These are phyloP conservation scores for Tillus elongatus DNA, from an alignment of 2,888 invertebrate genomes.

Conservation along the genomic window DNA sequence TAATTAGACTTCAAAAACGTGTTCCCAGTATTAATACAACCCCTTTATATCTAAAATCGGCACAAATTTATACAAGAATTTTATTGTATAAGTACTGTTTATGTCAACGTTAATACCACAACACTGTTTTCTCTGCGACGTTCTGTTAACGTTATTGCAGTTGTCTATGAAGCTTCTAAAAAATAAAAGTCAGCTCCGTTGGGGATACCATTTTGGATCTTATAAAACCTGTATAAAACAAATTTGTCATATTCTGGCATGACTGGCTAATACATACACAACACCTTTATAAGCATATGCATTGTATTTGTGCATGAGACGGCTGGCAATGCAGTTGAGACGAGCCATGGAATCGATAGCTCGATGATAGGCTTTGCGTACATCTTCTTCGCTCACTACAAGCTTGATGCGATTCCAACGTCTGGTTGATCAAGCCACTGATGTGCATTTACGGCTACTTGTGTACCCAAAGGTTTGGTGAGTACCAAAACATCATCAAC, in stretches of 20 bases:
- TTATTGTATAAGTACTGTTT: no score
- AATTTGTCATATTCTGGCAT: no score
- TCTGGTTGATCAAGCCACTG: constrained; percentile 74
- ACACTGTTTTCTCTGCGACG: constrained; percentile 71
- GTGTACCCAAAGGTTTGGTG: constrained; percentile 80
- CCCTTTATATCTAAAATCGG: no score
- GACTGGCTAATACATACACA: no score
- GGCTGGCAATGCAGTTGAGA: constrained; percentile 70
- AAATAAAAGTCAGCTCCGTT: constrained; percentile 79
- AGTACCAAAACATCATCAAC: constrained; percentile 79
- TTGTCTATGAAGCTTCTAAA: constrained; percentile 76
- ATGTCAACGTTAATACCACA: no score
- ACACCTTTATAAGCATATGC: constrained; percentile 86
- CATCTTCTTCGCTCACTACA: constrained; percentile 74
- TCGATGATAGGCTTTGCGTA: constrained; percentile 72
- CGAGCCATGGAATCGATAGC: constrained; percentile 83
- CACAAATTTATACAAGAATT: no score
- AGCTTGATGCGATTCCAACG: constrained; percentile 51
- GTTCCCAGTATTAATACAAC: no score
- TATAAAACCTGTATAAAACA: no score
- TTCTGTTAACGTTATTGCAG: constrained; percentile 79
- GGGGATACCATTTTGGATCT: no score
- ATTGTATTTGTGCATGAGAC: constrained; percentile 82
- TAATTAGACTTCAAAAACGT: no score
- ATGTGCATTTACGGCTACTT: constrained; percentile 75